A percentile compares a stretch with the other conserved stretches of the same genome.
Evolutionary conservation across 2,888 invertebrate genomes (phyloP).

Genomic region (Drosophila nigritarsus): DNA sequence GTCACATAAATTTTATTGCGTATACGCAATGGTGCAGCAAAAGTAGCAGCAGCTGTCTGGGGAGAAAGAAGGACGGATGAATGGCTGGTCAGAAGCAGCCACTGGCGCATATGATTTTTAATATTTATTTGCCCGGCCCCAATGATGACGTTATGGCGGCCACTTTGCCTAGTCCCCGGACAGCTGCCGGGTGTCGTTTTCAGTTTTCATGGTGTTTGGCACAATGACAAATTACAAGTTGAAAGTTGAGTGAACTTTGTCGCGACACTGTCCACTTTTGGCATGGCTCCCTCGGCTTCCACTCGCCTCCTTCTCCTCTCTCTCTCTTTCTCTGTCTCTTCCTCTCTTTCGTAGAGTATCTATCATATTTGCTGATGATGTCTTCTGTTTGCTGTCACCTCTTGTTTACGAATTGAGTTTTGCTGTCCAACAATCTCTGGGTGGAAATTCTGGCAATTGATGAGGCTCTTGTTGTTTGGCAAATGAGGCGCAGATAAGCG

Average conservation of each 20-base stretch:
- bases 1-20: slow-evolving; percentile 72
- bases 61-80: neutral
- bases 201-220: slow-evolving; percentile 63
- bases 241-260: slow-evolving; percentile 80
- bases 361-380: slow-evolving; percentile 30
- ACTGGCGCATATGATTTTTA: slow-evolving; percentile 55
- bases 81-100: slow-evolving; percentile 29
- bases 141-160: slow-evolving; percentile 63
- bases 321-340: neutral
- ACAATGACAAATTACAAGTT: slow-evolving; percentile 79
- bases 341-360: neutral
- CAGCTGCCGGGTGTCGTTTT: slow-evolving; percentile 64
- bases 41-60: slow-evolving; percentile 26
- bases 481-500: slow-evolving; percentile 77
- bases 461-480: slow-evolving; percentile 76
- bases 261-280: slow-evolving; percentile 57
- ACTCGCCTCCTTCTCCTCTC: neutral
- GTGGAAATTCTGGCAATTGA: slow-evolving; percentile 57
- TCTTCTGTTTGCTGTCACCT: slow-evolving; percentile 58
- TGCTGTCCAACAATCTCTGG: slow-evolving; percentile 59
- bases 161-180: slow-evolving; percentile 49
- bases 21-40: slow-evolving; percentile 68
- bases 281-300: slow-evolving; percentile 11
- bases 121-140: slow-evolving; percentile 54
- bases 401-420: slow-evolving; percentile 36